phyloP scores from a whole-genome alignment of 35 echinoderm and acorn worm species.

The Strongylocentrotus purpuratus region DNA sequence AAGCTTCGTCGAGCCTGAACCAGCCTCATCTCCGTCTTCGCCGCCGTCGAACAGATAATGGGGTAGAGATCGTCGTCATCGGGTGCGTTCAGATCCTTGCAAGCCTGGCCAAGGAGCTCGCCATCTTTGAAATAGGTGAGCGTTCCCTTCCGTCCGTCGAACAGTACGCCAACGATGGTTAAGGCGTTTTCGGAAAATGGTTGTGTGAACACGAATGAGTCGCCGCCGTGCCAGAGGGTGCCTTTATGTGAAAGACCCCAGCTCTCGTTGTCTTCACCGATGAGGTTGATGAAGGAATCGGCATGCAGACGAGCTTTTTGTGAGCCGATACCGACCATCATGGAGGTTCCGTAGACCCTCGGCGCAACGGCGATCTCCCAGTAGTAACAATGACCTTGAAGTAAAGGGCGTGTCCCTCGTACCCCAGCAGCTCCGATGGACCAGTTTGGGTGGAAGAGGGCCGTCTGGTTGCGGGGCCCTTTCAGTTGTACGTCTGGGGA shows the following conservation, averaged over 20 bases:
- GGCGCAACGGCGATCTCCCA: conserved; percentile 73
- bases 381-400: conserved; percentile 67
- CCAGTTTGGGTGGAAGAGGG: conserved; percentile 90
- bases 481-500: conserved; percentile 78
- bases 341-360: conserved; percentile 86
- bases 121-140: conserved; percentile 87
- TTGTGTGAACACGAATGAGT: conserved; percentile 65
- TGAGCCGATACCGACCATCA: conserved; percentile 91
- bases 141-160: conserved; percentile 80
- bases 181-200: conserved; percentile 78
- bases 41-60: conserved; percentile 86
- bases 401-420: conserved; percentile 69
- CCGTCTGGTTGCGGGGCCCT: conserved; percentile 52
- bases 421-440: conserved; percentile 85
- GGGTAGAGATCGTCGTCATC: conserved; percentile 75
- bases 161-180: conserved; percentile 72
- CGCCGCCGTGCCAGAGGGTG: conserved; percentile 77
- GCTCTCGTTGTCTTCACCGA: conserved; percentile 81
- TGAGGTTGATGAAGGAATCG: conserved; percentile 84
- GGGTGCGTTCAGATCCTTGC: conserved; percentile 61
- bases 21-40: conserved; percentile 85
- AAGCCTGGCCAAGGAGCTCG: conserved; percentile 75
- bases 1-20: conserved; percentile 51
- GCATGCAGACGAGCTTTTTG: conserved; percentile 71
- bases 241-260: conserved; percentile 94